Conservation (phyloP, 2,888 invertebrate species). For the Hybos culiciformis region DNA sequence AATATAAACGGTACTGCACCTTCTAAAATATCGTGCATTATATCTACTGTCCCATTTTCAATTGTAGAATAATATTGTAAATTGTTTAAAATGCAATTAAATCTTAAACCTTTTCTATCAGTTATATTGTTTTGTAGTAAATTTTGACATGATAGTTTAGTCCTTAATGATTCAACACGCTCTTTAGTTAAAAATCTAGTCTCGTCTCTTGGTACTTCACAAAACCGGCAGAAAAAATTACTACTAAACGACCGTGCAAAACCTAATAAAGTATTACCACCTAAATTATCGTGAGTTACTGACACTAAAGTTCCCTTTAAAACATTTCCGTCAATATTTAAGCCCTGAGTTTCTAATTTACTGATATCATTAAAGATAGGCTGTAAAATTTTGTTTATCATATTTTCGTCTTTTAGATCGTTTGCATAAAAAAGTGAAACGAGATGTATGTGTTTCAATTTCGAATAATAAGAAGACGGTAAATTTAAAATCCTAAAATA, state of each 20-base stretch:
- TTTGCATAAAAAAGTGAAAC: constrained; percentile 4
- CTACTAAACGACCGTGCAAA: constrained; percentile 1
- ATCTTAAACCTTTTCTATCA: constrained; percentile 4
- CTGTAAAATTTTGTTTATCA: background rate
- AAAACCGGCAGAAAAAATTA: constrained; percentile 1
- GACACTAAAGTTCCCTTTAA: background rate
- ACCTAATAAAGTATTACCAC: constrained; percentile 1
- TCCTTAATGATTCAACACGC: background rate
- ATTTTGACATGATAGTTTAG: background rate
- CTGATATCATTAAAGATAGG: constrained; percentile 1
- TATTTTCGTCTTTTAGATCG: background rate
- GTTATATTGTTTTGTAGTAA: background rate
- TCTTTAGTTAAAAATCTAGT: no score
- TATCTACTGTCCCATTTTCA: constrained; percentile 2
- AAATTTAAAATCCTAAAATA: constrained; percentile 1
- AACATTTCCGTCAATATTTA: background rate
- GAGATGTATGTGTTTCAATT: background rate
- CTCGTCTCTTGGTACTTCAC: background rate
- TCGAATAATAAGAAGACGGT: background rate
- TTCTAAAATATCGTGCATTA: constrained; percentile 6
- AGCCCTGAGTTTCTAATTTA: background rate
- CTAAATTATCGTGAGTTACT: background rate
- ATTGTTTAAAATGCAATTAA: constrained; percentile 1
- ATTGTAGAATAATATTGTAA: background rate
- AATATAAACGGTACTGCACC: constrained; percentile 4